Evolutionary conservation across 1,140 invertebrate species (phyloP).

Genomic region (Atopsyche davidsoni): DNA sequence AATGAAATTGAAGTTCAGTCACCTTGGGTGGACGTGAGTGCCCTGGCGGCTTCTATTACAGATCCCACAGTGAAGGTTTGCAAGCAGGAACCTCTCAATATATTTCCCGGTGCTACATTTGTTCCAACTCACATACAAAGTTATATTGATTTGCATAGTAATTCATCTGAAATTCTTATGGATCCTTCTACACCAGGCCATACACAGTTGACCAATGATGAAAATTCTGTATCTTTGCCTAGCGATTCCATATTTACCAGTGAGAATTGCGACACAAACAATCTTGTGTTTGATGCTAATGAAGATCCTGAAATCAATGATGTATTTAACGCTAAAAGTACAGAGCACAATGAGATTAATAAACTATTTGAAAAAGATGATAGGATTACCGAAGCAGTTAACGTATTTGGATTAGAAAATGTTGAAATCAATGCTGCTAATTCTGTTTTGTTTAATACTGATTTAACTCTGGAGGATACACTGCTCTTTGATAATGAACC

Average conservation of each 20-base stretch:
- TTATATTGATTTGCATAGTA: constrained; percentile 50
- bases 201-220: not conserved
- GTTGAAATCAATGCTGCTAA: constrained; percentile 48
- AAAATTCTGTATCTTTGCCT: constrained; percentile 4
- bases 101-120: constrained; percentile 51
- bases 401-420: constrained; percentile 34
- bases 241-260: constrained; percentile 2
- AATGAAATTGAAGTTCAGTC: constrained; percentile 67
- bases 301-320: constrained; percentile 29
- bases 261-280: constrained; percentile 35
- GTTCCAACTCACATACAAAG: constrained; percentile 67
- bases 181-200: constrained; percentile 4
- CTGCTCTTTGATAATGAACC: constrained; percentile 47
- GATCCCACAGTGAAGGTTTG: constrained; percentile 47
- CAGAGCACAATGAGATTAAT: constrained; percentile 20
- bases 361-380: constrained; percentile 25
- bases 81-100: constrained; percentile 49
- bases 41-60: constrained; percentile 51
- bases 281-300: constrained; percentile 24
- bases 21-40: constrained; percentile 64
- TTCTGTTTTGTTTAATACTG: constrained; percentile 46
- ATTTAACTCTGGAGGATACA: constrained; percentile 45
- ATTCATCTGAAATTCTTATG: constrained; percentile 19
- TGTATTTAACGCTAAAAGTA: constrained; percentile 24
- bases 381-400: constrained; percentile 17